Base-by-base conservation (phyloP, 2,797 vertebrate species). In the Brotula barbata region DNA sequence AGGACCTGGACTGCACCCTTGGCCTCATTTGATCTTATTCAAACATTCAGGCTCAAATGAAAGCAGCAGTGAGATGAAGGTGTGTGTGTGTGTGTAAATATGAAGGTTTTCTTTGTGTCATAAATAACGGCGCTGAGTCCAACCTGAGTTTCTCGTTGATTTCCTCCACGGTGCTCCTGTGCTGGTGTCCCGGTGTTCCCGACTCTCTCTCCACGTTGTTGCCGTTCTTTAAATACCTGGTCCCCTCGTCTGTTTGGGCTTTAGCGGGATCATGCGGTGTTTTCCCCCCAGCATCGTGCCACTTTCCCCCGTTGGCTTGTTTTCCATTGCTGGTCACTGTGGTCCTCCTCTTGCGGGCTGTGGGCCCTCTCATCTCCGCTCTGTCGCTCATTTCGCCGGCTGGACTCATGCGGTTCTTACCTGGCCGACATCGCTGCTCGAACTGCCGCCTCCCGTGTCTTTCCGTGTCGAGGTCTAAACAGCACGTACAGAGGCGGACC, bases 301-400 rank as follows among this genome's bases (percentile, higher is more conserved):
- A 47, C 76, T 86, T 89, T 58, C 52, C 73, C 20, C 88, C 86
- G 79, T 85, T 88, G 52, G 62, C 73, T 65, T 86, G 86, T 58
- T 85, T 87, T 51, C 55, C 66, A 47, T 55, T 69, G 21, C 77
- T 81, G 65, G 85, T 62, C 75, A 82, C 74, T 51, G 90, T 91
- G 1, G 87, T 89, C 71, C 89, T 90, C 73, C 90, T 88, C 42
- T 71, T 76, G 66, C 89, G 90, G 62, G 64, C 67, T 8, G 15
- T 13, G 57, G 90, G 83, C 70, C 86, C 89, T 80, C 59, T 72
- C 46, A 37, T 76, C 31, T 88, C 90, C 56, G 66, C 68, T 62
- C 57, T 85, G 58, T 92, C 90, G 65, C 88, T 89, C 92, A 92
- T 93, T 39, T 73, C 79, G 7, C 70, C 57, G 21, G 64, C 22